These are phyloP conservation scores for Mustelus asterias DNA, from an alignment of 2,113 vertebrate genomes.

Conservation along the genomic window DNA sequence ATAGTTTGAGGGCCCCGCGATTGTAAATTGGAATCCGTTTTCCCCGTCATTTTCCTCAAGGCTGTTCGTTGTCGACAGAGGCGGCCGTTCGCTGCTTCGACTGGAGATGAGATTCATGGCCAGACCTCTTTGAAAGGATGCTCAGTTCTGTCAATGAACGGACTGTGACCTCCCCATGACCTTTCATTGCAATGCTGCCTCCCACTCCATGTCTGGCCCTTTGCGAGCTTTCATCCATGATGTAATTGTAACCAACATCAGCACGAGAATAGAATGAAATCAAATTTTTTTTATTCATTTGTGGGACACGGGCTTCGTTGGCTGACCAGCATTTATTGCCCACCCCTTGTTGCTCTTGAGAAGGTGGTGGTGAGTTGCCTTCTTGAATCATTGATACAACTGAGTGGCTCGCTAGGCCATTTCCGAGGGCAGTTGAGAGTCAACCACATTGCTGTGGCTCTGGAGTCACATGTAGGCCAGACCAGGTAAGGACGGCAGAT, in stretches of 20 bases:
- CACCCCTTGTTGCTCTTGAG: no score
- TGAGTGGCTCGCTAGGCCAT: no score
- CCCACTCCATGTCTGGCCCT: background rate
- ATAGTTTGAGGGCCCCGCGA: background rate
- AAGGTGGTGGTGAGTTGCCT: no score
- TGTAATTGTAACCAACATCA: background rate
- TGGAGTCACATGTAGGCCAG: no score
- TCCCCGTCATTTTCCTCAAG: background rate
- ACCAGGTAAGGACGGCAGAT: no score
- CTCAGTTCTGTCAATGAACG: background rate
- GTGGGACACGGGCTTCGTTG: no score
- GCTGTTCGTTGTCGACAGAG: background rate
- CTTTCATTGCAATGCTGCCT: background rate
- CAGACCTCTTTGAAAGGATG: background rate
- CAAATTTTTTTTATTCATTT: no score
- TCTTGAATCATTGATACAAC: no score
- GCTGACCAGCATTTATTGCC: no score
- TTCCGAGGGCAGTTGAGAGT: no score
- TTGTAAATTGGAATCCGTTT: background rate
- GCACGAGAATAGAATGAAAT: background rate
- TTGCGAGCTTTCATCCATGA: background rate
- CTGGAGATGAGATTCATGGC: background rate
- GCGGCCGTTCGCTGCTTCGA: background rate
- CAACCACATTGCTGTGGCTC: no score
- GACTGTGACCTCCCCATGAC: background rate